These are phyloP conservation scores for Scartelaos histophorus DNA, from an alignment of 2,113 vertebrate genomes.

Conservation along the genomic window DNA sequence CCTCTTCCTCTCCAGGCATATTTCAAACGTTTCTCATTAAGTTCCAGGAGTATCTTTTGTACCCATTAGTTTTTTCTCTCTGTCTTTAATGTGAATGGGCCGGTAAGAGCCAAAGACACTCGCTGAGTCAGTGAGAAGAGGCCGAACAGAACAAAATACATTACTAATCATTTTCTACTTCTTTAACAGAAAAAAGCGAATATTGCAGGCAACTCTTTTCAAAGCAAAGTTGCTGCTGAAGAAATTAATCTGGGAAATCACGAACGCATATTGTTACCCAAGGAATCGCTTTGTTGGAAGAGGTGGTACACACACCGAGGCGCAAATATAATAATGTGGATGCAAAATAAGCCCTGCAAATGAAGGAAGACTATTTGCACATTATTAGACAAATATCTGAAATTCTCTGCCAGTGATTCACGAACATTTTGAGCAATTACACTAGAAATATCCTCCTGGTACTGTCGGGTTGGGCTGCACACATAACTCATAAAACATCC, in stretches of 20 bases:
- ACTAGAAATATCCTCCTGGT: background rate
- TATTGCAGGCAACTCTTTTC: conserved; percentile 29
- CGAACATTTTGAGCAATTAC: background rate
- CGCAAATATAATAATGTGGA: background rate
- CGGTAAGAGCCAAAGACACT: conserved; percentile 40
- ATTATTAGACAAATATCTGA: background rate
- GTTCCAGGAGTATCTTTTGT: conserved; percentile 35
- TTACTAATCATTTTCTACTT: conserved; percentile 26
- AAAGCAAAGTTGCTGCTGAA: conserved; percentile 4
- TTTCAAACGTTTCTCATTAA: conserved; percentile 52
- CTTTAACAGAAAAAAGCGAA: conserved; percentile 33
- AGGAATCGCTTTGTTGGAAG: conserved; percentile 11
- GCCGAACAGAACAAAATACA: conserved; percentile 35
- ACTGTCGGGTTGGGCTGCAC: too few relatives aligned
- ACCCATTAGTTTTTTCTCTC: conserved; percentile 32
- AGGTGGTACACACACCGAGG: background rate
- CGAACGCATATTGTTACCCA: conserved; percentile 16
- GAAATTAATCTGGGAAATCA: conserved; percentile 21
- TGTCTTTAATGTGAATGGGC: conserved; percentile 39
- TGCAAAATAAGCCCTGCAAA: background rate
- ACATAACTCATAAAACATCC: too few relatives aligned
- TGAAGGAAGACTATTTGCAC: background rate
- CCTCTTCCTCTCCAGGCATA: conserved; percentile 31
- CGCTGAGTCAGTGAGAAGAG: conserved; percentile 53
- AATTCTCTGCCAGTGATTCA: background rate